phyloP scores from a whole-genome alignment of 1,140 invertebrate genomes.

The Oreohelix idahoensis region DNA sequence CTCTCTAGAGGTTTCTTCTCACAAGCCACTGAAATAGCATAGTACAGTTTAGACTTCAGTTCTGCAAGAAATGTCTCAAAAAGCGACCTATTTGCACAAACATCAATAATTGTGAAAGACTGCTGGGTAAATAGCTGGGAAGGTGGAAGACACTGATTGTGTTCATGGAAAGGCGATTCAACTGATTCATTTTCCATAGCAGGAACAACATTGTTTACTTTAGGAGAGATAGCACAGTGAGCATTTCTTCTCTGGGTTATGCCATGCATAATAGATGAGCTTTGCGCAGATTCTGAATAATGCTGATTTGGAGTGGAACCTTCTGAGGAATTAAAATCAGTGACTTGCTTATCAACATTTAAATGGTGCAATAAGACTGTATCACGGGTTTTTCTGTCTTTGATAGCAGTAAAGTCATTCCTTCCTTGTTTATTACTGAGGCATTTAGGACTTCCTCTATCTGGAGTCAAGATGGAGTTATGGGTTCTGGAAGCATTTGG shows the following conservation, averaged over 20 bases:
- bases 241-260: neutral
- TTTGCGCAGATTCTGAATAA: neutral
- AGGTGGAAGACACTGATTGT: neutral
- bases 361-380: neutral
- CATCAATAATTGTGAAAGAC: conserved; percentile 72
- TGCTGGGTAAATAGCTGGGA: conserved; percentile 54
- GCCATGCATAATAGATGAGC: neutral
- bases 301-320: neutral
- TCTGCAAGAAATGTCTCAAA: conserved; percentile 72
- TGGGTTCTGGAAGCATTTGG: neutral
- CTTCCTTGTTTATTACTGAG: neutral
- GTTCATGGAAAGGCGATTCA: neutral
- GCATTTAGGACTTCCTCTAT: neutral
- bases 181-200: neutral
- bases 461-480: neutral
- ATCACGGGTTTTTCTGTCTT: neutral
- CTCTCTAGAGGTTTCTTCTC: conserved; percentile 51
- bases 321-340: neutral
- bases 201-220: neutral
- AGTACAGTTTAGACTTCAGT: conserved; percentile 65
- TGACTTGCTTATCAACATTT: neutral
- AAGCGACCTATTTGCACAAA: conserved; percentile 64
- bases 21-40: conserved; percentile 71
- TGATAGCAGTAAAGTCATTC: neutral
- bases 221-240: neutral